These are phyloP conservation scores for Heloderma charlesbogerti DNA, from an alignment of 2,113 vertebrate genomes.

Conservation along the genomic window DNA sequence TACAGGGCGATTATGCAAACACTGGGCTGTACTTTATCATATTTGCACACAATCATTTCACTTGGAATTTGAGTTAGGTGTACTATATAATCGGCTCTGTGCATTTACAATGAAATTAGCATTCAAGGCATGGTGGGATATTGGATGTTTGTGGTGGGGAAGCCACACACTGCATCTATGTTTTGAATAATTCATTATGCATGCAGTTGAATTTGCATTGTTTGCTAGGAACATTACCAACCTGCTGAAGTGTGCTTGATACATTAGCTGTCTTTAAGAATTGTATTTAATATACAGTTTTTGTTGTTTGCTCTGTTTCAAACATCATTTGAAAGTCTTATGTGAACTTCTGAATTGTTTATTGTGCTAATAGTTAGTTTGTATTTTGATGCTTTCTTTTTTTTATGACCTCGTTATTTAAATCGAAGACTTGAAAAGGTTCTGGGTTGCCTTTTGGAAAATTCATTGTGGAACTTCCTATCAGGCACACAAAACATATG, in stretches of 20 bases:
- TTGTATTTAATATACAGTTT: constrained; percentile 44
- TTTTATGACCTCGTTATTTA: background rate
- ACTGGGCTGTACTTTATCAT: background rate
- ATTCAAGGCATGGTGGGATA: constrained; percentile 61
- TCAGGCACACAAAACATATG: background rate
- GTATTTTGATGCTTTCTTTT: background rate
- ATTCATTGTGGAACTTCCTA: background rate
- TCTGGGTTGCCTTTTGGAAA: background rate
- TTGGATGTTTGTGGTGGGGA: constrained; percentile 12
- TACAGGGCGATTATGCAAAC: background rate
- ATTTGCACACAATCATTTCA: constrained; percentile 19
- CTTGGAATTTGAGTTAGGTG: constrained; percentile 32
- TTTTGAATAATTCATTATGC: constrained; percentile 69
- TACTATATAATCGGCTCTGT: constrained; percentile 48
- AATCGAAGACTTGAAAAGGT: constrained; percentile 9
- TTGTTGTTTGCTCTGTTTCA: constrained; percentile 41
- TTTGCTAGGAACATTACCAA: constrained; percentile 56
- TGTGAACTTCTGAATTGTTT: constrained; percentile 34
- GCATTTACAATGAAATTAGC: constrained; percentile 54
- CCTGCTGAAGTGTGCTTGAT: constrained; percentile 59
- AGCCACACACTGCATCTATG: constrained; percentile 43
- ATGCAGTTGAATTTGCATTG: constrained; percentile 62
- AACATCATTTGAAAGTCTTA: constrained; percentile 32
- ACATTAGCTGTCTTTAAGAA: constrained; percentile 53
- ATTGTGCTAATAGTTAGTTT: constrained; percentile 40